Conservation (phyloP, 2,113 vertebrate species). For the Leptocoma aspasia region DNA sequence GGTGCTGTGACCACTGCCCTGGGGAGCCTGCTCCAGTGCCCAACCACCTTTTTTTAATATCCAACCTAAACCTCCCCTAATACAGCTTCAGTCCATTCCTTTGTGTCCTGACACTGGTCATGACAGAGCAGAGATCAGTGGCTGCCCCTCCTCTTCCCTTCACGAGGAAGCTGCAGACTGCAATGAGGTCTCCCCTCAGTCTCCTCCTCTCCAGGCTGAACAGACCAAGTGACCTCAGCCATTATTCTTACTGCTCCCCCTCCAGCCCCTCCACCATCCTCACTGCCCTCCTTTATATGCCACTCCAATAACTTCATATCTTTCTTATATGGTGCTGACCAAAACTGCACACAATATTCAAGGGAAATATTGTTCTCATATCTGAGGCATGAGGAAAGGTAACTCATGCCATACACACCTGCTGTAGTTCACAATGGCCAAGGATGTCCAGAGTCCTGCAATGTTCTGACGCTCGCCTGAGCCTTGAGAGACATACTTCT, state of each 20-base stretch:
- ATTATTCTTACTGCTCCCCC: fast-evolving
- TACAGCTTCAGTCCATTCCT: background rate
- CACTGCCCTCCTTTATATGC: fast-evolving
- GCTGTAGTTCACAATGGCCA: background rate
- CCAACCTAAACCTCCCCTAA: background rate
- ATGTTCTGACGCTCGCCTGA: background rate
- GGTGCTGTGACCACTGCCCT: background rate
- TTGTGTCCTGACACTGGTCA: background rate
- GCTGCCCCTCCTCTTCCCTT: background rate
- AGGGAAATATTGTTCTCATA: background rate
- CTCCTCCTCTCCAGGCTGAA: background rate
- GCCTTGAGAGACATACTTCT: background rate
- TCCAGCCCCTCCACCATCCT: background rate
- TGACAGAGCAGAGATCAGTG: background rate
- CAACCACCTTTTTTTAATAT: background rate
- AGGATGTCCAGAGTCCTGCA: background rate
- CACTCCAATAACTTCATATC: background rate
- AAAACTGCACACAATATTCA: background rate
- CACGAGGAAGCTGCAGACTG: fast-evolving
- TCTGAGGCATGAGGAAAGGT: background rate
- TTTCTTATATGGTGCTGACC: background rate
- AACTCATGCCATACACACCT: background rate
- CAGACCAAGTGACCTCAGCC: background rate
- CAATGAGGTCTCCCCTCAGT: background rate
- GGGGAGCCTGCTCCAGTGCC: background rate